phyloP scores from a whole-genome alignment of 2,888 invertebrate species.

The Caenorhabditis sp. region DNA sequence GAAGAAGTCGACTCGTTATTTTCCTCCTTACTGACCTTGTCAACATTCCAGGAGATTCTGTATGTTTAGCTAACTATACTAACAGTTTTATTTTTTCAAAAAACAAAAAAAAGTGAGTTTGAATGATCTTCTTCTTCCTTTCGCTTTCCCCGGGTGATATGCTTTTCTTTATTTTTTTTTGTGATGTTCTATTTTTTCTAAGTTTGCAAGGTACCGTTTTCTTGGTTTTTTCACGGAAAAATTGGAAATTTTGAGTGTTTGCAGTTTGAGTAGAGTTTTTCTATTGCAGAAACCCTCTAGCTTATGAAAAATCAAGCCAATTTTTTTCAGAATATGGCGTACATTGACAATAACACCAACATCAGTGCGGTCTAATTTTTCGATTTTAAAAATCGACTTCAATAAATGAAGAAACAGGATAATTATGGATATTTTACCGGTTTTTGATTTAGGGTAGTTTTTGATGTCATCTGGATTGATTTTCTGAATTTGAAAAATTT shows the following conservation, averaged over 20 bases:
- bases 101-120: background rate
- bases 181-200: background rate
- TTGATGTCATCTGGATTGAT: background rate
- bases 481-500: background rate
- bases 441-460: conserved; percentile 3
- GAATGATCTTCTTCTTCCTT: background rate
- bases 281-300: background rate
- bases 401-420: background rate
- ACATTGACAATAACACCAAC: conserved; percentile 22
- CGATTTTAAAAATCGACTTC: background rate
- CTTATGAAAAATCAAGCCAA: background rate
- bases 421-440: conserved; percentile 6
- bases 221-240: conserved; percentile 2
- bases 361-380: conserved; percentile 24
- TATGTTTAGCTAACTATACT: conserved; percentile 18
- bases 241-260: background rate
- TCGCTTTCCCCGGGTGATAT: background rate
- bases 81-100: too few species aligned
- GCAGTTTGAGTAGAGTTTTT: background rate
- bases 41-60: conserved; percentile 39
- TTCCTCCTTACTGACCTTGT: background rate
- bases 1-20: conserved; percentile 12
- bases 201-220: background rate
- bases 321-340: conserved; percentile 34
- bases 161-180: background rate